A percentile compares a stretch with the other conserved stretches of the same genome.
Evolutionary conservation across 2,113 vertebrate species (phyloP).

Genomic region (Sinocyclocheilus anshuiensis): DNA sequence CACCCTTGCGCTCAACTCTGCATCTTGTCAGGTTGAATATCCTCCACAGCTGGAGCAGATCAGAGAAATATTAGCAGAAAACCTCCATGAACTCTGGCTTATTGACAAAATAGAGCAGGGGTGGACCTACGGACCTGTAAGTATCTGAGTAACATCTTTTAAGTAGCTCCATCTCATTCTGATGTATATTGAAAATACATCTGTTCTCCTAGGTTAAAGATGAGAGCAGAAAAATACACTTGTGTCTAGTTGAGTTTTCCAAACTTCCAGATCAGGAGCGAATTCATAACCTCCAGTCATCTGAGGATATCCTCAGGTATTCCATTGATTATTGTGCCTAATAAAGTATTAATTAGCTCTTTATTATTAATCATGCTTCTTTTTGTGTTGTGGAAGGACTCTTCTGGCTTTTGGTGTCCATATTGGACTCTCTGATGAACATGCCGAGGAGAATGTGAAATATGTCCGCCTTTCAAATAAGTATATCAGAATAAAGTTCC

Average conservation of each 20-base stretch:
- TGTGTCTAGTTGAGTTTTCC: slow-evolving; percentile 88
- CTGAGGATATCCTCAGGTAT: slow-evolving; percentile 89
- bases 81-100: slow-evolving; percentile 94
- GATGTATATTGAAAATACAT: background rate
- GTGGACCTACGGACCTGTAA: slow-evolving; percentile 89
- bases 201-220: slow-evolving; percentile 83
- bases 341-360: background rate
- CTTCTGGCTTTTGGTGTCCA: slow-evolving; percentile 88
- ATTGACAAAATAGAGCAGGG: slow-evolving; percentile 91
- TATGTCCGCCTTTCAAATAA: slow-evolving; percentile 84
- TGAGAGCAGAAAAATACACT: slow-evolving; percentile 86
- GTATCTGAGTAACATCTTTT: slow-evolving; percentile 49
- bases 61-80: slow-evolving; percentile 89
- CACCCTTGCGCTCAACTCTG: background rate
- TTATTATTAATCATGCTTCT: background rate
- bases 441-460: slow-evolving; percentile 83
- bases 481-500: slow-evolving; percentile 67
- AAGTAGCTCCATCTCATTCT: background rate
- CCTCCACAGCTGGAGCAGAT: slow-evolving; percentile 90
- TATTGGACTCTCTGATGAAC: slow-evolving; percentile 84
- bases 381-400: slow-evolving; percentile 73
- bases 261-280: slow-evolving; percentile 88
- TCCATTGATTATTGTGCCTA: slow-evolving; percentile 22
- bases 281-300: slow-evolving; percentile 88
- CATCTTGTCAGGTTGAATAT: slow-evolving; percentile 77